Percentiles rank a stretch among this genome's conserved stretches.
Conservation (phyloP, 30 jellyfish, hydroid and myxozoan genomes). For the Mastigias papua region DNA sequence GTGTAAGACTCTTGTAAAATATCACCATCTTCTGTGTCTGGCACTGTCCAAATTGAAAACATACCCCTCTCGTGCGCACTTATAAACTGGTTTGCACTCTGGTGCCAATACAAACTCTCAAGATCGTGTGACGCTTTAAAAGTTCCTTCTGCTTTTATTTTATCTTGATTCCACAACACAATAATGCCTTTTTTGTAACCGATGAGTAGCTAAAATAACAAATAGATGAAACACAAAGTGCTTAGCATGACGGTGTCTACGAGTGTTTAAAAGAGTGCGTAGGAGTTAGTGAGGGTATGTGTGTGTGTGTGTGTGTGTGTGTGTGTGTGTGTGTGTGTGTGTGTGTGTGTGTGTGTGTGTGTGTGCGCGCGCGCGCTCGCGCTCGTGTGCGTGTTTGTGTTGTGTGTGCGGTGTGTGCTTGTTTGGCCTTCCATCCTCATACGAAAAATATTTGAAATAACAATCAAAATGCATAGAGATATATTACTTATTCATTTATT, state of each 20-base stretch:
- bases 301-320: neutral
- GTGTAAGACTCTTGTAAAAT: slow-evolving; percentile 88
- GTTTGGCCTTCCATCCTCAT: no score
- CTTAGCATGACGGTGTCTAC: neutral
- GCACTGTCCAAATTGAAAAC: slow-evolving; percentile 89
- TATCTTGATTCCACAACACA: slow-evolving; percentile 96
- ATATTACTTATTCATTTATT: no score
- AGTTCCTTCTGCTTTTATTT: slow-evolving; percentile 90
- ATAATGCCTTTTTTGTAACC: slow-evolving; percentile 97
- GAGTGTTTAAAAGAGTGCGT: neutral
- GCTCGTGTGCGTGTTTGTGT: no score
- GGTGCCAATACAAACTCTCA: slow-evolving; percentile 92
- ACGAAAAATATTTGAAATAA: no score
- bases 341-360: neutral
- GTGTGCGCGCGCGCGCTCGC: neutral
- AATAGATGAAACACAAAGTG: neutral
- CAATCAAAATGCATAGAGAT: no score
- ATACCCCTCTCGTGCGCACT: slow-evolving; percentile 98
- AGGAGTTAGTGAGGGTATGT: neutral
- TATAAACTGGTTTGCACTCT: slow-evolving; percentile 80
- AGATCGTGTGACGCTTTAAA: slow-evolving; percentile 91
- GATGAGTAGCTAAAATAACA: slow-evolving; percentile 81
- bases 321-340: neutral
- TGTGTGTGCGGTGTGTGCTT: no score
- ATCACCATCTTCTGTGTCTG: slow-evolving; percentile 81